phyloP scores from a whole-genome alignment of 1,140 invertebrate species.

The Eueides isabella region DNA sequence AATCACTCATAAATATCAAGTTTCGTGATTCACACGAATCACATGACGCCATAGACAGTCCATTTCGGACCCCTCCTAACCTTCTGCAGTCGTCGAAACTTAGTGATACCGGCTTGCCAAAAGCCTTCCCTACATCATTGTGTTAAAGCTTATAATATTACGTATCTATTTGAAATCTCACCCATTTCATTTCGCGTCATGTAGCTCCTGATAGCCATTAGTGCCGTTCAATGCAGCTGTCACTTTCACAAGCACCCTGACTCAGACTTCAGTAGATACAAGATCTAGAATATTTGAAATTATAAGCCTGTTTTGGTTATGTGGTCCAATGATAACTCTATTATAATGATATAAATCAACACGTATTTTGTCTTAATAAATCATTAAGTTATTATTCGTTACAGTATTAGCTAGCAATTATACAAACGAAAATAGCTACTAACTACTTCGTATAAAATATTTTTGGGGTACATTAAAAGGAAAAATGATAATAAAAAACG shows the following conservation, averaged over 20 bases:
- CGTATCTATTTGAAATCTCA: conserved; percentile 38
- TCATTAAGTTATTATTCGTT: too few species aligned
- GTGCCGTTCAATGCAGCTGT: conserved; percentile 54
- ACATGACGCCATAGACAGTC: conserved; percentile 19
- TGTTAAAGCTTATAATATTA: conserved; percentile 31
- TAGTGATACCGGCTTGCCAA: neutral
- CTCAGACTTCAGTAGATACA: conserved; percentile 43
- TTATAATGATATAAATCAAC: neutral
- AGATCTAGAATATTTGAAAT: conserved; percentile 23
- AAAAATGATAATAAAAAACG: too few species aligned
- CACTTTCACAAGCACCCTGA: conserved; percentile 55
- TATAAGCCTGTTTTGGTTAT: conserved; percentile 11
- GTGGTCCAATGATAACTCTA: neutral
- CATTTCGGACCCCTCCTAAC: conserved; percentile 42
- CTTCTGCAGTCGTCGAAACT: conserved; percentile 21
- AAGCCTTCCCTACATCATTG: conserved; percentile 19
- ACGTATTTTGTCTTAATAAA: too few species aligned
- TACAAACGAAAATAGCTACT: too few species aligned
- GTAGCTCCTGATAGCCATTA: conserved; percentile 52
- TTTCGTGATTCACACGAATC: conserved; percentile 37
- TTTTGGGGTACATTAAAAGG: too few species aligned
- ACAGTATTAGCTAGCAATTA: too few species aligned
- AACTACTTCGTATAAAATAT: too few species aligned
- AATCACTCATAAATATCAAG: conserved; percentile 25
- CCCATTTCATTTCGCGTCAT: conserved; percentile 48